Conservation (phyloP, 2,888 invertebrate genomes). For the Slavum lentiscoides region DNA sequence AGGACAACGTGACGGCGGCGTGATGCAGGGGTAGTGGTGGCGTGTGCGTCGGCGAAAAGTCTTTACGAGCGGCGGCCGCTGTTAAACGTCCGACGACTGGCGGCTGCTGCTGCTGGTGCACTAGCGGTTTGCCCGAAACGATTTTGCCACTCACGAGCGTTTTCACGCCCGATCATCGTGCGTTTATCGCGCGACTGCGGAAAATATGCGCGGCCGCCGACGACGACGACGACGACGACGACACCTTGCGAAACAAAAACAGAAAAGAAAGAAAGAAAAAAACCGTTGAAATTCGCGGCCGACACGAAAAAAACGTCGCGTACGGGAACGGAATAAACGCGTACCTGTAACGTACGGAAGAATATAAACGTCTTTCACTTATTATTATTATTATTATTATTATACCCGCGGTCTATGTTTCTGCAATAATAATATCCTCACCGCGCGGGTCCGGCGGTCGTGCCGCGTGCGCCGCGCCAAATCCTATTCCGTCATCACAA, state of each 20-base stretch:
- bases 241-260: conserved; percentile 10
- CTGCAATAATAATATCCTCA: no score
- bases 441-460: no score
- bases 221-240: background rate
- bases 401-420: no score
- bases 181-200: conserved; percentile 11
- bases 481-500: no score
- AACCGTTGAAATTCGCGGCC: no score
- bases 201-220: conserved; percentile 3
- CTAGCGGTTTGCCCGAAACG: conserved; percentile 7
- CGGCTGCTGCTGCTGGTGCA: background rate
- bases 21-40: background rate
- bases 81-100: background rate
- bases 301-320: no score
- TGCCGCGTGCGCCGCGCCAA: no score
- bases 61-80: background rate
- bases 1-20: background rate
- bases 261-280: background rate
- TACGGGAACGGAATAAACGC: no score
- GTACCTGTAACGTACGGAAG: no score
- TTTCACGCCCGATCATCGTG: conserved; percentile 52
- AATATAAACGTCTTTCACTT: no score
- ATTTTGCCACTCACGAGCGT: conserved; percentile 48
- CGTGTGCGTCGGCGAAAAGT: background rate
- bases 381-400: no score